These are phyloP conservation scores for Panulirus ornatus DNA, from an alignment of 1,140 invertebrate genomes.

Conservation along the genomic window DNA sequence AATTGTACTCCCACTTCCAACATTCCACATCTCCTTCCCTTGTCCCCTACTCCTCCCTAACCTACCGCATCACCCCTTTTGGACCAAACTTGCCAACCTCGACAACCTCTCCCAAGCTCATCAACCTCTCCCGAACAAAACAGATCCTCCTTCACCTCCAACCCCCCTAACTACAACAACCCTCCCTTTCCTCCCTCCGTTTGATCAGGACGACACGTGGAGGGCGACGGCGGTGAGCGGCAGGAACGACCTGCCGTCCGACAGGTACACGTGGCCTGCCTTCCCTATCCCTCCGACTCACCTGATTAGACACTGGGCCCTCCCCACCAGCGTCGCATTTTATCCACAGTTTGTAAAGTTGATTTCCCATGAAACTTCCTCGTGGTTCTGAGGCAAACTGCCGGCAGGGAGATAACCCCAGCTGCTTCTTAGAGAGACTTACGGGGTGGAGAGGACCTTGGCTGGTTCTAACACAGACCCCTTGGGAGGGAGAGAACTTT, in stretches of 20 bases:
- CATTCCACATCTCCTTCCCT: too few relatives aligned
- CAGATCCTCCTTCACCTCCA: neutral
- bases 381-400: neutral
- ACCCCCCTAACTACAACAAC: neutral
- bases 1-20: too few relatives aligned
- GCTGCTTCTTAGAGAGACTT: too few relatives aligned
- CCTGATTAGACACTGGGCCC: neutral
- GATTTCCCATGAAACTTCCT: neutral
- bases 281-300: neutral
- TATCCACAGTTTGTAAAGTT: neutral
- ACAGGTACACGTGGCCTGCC: slow-evolving; percentile 7
- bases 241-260: slow-evolving; percentile 5
- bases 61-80: too few relatives aligned
- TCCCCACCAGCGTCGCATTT: neutral
- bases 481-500: neutral
- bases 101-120: neutral
- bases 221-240: slow-evolving; percentile 30
- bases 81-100: too few relatives aligned
- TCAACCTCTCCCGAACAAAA: neutral
- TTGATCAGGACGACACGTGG: slow-evolving; percentile 18
- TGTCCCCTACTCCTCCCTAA: too few relatives aligned
- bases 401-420: neutral
- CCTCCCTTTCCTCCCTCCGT: neutral
- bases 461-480: too few relatives aligned
- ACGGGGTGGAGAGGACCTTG: too few relatives aligned